phyloP scores from a whole-genome alignment of 2,888 invertebrate species.

The Acleris laterana region DNA sequence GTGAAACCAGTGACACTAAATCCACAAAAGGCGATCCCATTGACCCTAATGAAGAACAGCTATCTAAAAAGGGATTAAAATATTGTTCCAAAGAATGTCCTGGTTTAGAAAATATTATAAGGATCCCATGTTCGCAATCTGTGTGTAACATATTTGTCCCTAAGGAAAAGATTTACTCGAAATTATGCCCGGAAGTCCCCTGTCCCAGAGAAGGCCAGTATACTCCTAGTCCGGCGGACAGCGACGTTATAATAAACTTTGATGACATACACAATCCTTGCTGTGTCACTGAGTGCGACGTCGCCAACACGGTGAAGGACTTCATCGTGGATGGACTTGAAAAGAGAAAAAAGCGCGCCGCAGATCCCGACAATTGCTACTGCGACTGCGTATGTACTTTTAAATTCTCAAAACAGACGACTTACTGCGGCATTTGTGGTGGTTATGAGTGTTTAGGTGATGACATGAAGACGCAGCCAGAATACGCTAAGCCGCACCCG shows the following conservation, averaged over 20 bases:
- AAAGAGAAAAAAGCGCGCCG: conserved; percentile 50
- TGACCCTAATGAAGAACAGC: too few species aligned
- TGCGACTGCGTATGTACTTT: conserved; percentile 76
- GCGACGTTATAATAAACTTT: conserved; percentile 62
- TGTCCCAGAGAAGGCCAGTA: conserved; percentile 49
- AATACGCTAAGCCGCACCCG: conserved; percentile 67
- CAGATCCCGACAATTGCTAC: conserved; percentile 61
- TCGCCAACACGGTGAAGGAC: conserved; percentile 69
- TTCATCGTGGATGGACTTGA: conserved; percentile 61
- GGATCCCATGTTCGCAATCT: conserved; percentile 61
- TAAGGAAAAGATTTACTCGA: too few species aligned
- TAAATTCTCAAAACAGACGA: conserved; percentile 68
- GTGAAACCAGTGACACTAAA: too few species aligned
- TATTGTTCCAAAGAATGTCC: conserved; percentile 64
- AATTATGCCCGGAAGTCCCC: conserved; percentile 27
- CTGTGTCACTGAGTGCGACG: conserved; percentile 67
- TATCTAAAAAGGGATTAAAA: conserved; percentile 42
- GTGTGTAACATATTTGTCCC: conserved; percentile 44
- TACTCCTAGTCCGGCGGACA: conserved; percentile 71
- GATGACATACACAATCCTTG: conserved; percentile 70
- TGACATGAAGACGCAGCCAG: conserved; percentile 65
- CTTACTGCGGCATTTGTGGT: conserved; percentile 74
- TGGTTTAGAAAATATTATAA: conserved; percentile 51
- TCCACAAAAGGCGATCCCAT: too few species aligned
- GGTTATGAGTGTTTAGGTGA: conserved; percentile 74